A percentile compares a stretch with the other conserved stretches of the same genome.
Evolutionary conservation across 2,797 vertebrate genomes (phyloP).

Genomic region (Acrossocheilus fasciatus): DNA sequence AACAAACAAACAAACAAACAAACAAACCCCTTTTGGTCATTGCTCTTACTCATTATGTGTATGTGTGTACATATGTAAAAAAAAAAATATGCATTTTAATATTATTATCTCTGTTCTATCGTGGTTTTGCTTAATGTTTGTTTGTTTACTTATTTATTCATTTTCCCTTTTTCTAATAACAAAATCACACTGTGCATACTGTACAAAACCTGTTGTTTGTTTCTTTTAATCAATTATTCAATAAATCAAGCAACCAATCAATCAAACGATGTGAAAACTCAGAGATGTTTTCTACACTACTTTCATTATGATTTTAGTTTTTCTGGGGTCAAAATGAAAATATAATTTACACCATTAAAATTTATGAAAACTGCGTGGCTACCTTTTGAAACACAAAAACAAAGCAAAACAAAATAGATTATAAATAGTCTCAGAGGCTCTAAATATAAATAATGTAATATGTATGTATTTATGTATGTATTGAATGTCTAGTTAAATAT

Average conservation of each 20-base stretch:
- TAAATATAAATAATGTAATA: neutral
- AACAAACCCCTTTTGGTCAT: too few species aligned
- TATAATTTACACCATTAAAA: neutral
- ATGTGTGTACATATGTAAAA: too few species aligned
- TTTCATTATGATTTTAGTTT: neutral
- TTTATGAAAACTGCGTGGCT: neutral
- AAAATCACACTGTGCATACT: neutral
- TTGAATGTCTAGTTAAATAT: neutral
- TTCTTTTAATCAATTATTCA: neutral
- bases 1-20: too few species aligned
- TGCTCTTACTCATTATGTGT: too few species aligned
- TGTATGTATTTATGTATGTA: neutral
- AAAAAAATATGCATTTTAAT: too few species aligned
- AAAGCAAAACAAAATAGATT: too few species aligned
- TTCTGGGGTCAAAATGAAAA: neutral
- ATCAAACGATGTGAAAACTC: neutral
- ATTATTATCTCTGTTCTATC: neutral
- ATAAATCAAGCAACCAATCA: neutral
- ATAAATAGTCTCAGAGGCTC: neutral
- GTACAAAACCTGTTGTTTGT: neutral
- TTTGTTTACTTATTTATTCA: too few species aligned
- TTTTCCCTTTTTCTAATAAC: neutral
- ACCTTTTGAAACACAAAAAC: neutral
- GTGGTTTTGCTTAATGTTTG: neutral
- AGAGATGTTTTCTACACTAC: neutral